Evolutionary conservation across 2,888 invertebrate species (phyloP).

Genomic region (Limnephilus marmoratus): DNA sequence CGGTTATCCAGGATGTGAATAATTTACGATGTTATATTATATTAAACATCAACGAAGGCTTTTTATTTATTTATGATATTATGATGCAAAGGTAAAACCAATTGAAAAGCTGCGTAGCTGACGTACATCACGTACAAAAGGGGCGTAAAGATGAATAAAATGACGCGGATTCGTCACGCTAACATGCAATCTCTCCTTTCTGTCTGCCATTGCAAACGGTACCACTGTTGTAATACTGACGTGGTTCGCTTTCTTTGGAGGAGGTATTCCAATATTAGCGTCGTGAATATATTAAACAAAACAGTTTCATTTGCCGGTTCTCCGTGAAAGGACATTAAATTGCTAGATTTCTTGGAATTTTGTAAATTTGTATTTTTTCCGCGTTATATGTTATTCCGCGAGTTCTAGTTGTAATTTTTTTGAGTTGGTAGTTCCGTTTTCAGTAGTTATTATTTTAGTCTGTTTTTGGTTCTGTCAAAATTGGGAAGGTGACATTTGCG

Average conservation of each 20-base stretch:
- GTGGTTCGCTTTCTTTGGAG: slow-evolving; percentile 51
- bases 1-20: background rate
- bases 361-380: background rate
- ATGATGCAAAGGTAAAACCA: background rate
- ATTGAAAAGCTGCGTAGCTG: slow-evolving; percentile 2
- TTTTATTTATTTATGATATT: background rate
- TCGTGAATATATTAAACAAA: background rate
- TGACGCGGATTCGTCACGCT: slow-evolving; percentile 31
- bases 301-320: slow-evolving; percentile 11
- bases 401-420: background rate
- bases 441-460: background rate
- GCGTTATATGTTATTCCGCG: background rate
- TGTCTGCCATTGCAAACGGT: background rate
- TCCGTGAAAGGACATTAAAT: background rate
- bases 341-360: background rate
- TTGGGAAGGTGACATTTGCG: slow-evolving; percentile 24
- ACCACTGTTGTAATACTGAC: slow-evolving; percentile 40
- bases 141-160: slow-evolving; percentile 20
- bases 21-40: background rate
- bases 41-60: background rate
- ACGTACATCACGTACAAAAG: slow-evolving; percentile 45
- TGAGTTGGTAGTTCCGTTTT: slow-evolving; percentile 42
- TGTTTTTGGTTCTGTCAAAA: slow-evolving; percentile 34
- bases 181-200: slow-evolving; percentile 18
- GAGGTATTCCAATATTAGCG: background rate